Percentiles rank a stretch among this genome's conserved stretches.
These are phyloP conservation scores for Danio kyathit DNA, from an alignment of 2,797 vertebrate genomes.

Conservation along the genomic window DNA sequence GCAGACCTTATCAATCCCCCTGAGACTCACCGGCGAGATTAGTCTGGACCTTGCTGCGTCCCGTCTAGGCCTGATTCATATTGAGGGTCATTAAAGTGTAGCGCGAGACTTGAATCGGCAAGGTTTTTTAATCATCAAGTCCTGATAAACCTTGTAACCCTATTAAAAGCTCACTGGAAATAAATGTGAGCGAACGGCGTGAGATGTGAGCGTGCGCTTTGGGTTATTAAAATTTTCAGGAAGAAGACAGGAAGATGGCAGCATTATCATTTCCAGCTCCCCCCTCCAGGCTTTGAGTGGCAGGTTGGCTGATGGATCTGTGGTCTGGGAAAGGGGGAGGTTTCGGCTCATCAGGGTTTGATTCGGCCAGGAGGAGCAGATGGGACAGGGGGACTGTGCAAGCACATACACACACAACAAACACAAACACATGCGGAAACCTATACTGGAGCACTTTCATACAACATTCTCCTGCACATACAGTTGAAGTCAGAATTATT, in stretches of 20 bases:
- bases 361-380: constrained; percentile 43
- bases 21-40: constrained; percentile 37
- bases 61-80: constrained; percentile 31
- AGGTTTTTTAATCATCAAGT: constrained; percentile 35
- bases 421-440: constrained; percentile 7
- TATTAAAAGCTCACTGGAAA: constrained; percentile 6
- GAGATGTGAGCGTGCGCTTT: constrained; percentile 12
- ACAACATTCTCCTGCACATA: not conserved
- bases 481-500: no score
- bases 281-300: constrained; percentile 30
- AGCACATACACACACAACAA: not conserved
- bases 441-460: not conserved
- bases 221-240: constrained; percentile 28
- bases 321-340: constrained; percentile 34
- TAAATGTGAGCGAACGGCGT: constrained; percentile 3
- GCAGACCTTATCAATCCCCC: constrained; percentile 51
- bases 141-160: constrained; percentile 32
- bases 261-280: constrained; percentile 37
- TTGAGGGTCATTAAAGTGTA: constrained; percentile 18
- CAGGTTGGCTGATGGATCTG: constrained; percentile 50
- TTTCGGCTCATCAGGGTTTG: constrained; percentile 31
- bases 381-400: constrained; percentile 38
- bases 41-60: constrained; percentile 19
- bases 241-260: constrained; percentile 20
- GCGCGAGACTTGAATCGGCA: not conserved